These are phyloP conservation scores for Campaea margaritaria DNA, from an alignment of 2,888 invertebrate species.

Conservation along the genomic window DNA sequence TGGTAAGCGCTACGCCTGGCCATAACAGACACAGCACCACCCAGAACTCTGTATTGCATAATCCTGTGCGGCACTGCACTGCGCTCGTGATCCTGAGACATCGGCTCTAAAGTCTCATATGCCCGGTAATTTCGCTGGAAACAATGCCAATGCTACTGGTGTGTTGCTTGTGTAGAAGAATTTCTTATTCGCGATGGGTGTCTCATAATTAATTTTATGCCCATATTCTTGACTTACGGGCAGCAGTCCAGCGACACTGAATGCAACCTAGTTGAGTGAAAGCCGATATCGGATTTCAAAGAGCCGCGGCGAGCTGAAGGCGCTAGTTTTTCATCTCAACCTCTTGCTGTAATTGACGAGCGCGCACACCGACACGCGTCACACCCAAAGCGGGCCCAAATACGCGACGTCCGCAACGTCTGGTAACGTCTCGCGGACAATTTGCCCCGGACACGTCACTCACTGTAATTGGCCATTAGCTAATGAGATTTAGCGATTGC, in stretches of 20 bases:
- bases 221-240: background rate
- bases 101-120: too few species aligned
- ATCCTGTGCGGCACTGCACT: too few species aligned
- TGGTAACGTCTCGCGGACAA: constrained; percentile 37
- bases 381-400: constrained; percentile 29
- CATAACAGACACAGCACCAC: too few species aligned
- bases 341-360: constrained; percentile 21
- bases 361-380: constrained; percentile 20
- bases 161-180: too few species aligned
- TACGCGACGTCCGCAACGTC: constrained; percentile 10
- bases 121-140: too few species aligned
- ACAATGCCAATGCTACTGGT: too few species aligned
- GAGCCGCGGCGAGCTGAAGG: background rate
- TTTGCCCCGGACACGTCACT: constrained; percentile 81
- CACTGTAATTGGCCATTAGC: constrained; percentile 78
- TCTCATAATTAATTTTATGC: too few species aligned
- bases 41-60: too few species aligned
- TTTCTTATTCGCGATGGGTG: too few species aligned
- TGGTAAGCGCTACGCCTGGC: too few species aligned
- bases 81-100: too few species aligned
- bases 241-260: constrained; percentile 1
- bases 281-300: constrained; percentile 12
- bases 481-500: constrained; percentile 63
- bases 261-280: background rate
- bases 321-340: constrained; percentile 16